Evolutionary conservation across 1,140 invertebrate species (phyloP), one percentile per base, ranked within the genome.

Genomic region (Armadillidium nasatum): DNA sequence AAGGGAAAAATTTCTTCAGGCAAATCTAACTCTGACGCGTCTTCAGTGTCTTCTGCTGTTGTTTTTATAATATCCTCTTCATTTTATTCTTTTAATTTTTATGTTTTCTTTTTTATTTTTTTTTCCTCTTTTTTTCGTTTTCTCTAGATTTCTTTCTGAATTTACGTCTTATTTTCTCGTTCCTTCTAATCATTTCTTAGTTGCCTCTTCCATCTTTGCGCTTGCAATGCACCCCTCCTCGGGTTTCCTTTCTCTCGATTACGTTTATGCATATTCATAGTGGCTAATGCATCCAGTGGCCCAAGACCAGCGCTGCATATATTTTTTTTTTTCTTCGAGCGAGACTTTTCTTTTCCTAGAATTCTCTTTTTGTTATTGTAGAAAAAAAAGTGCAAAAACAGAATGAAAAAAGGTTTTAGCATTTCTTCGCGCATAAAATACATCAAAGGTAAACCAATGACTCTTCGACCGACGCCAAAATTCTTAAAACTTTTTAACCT

Each of bases 271-370:
- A 60, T 60, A 60, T 60, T 60, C 50, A 60, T 60, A 60, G 50
- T 60, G 19, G 50, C 50, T 60, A 60, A 60, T 60, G 50, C 50
- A 60, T 60, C 50, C 50, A 60, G 50, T 60, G 50, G 50, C 50
- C 50, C 50, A 60, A 60, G 50, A 60, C 50, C 50, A 60, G 50
- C 50, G 50, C 19, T 19, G 50, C 11, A 19, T 60, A 15, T 60
- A 15, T 60, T 13, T 19, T 60, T 60, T 60, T 19, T 60, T 60
- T 60, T 60, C 50, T 19, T 60, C 2, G 6, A 33, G 33, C 33
- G 6, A 33, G 33, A 33, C 33, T 33, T 33, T 33, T 33, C 33
- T 6, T 33, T 33, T 33, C 33, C 33, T 33, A 3, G 6, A 33
- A 33, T 33, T 33, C 50, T 60, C 50, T 60, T 60, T 15, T 60